Percentiles rank a stretch among this genome's conserved stretches.
Evolutionary conservation across 2,797 vertebrate genomes (phyloP).

Genomic region (Taeniopygia guttata): DNA sequence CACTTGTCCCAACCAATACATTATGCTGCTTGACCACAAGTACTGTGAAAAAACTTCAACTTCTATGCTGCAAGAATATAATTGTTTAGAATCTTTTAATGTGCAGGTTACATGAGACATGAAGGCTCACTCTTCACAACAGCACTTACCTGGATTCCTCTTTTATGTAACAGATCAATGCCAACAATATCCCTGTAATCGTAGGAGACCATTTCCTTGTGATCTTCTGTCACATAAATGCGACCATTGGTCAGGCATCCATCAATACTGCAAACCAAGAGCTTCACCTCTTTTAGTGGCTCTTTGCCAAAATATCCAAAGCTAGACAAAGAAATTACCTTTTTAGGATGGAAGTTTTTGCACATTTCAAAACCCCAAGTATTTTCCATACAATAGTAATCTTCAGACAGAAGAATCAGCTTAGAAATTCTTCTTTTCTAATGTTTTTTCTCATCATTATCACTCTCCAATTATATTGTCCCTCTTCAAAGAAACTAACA

Average conservation of each 20-base stretch:
- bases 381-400: background rate
- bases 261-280: conserved; percentile 87
- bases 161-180: conserved; percentile 78
- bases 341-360: background rate
- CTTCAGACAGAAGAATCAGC: background rate
- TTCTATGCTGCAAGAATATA: background rate
- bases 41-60: background rate
- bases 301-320: conserved; percentile 90
- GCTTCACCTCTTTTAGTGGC: conserved; percentile 79
- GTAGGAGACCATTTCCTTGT: conserved; percentile 83
- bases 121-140: background rate
- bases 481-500: background rate
- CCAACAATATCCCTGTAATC: conserved; percentile 80
- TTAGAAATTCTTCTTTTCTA: background rate
- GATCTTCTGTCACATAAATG: conserved; percentile 78
- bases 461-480: background rate
- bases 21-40: background rate
- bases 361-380: background rate
- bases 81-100: background rate
- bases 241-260: conserved; percentile 86
- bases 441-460: background rate
- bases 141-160: conserved; percentile 80
- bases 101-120: background rate
- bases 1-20: background rate
- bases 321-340: conserved; percentile 70